Conservation (phyloP, 2,113 vertebrate species). For the Passer domesticus region DNA sequence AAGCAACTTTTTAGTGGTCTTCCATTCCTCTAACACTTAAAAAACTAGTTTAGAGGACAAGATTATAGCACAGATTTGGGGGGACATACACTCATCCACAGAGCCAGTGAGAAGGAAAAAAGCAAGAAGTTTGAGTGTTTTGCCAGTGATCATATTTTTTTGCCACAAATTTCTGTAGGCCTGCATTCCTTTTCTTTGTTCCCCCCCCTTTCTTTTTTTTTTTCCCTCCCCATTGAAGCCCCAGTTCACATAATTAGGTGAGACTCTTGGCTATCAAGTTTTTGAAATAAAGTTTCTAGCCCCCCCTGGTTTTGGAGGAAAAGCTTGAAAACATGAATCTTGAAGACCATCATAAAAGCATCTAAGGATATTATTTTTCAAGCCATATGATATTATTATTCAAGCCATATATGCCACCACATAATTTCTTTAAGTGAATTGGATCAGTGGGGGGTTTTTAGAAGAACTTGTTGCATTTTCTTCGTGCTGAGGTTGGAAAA, state of each 20-base stretch:
- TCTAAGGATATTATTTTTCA: background rate
- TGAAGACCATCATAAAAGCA: background rate
- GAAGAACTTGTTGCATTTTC: background rate
- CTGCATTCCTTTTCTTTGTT: background rate
- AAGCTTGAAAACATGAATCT: background rate
- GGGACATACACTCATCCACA: accelerated
- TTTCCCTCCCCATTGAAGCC: background rate
- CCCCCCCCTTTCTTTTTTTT: accelerated
- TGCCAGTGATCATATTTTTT: background rate
- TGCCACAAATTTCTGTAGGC: background rate
- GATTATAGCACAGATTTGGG: background rate
- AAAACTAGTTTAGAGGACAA: background rate
- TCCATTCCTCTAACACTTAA: background rate
- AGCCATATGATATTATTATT: background rate
- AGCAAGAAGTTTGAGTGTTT: background rate
- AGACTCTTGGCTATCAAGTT: background rate
- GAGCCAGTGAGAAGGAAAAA: background rate
- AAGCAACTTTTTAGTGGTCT: background rate
- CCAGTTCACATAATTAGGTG: background rate
- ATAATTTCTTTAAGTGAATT: background rate
- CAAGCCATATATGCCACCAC: accelerated
- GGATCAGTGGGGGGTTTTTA: background rate
- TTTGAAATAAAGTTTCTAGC: background rate
- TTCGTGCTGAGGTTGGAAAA: background rate
- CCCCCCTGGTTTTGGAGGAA: background rate